A percentile compares a stretch with the other conserved stretches of the same genome.
These are phyloP conservation scores for Cossypha dichroa DNA, from an alignment of 2,797 vertebrate genomes.

Conservation along the genomic window DNA sequence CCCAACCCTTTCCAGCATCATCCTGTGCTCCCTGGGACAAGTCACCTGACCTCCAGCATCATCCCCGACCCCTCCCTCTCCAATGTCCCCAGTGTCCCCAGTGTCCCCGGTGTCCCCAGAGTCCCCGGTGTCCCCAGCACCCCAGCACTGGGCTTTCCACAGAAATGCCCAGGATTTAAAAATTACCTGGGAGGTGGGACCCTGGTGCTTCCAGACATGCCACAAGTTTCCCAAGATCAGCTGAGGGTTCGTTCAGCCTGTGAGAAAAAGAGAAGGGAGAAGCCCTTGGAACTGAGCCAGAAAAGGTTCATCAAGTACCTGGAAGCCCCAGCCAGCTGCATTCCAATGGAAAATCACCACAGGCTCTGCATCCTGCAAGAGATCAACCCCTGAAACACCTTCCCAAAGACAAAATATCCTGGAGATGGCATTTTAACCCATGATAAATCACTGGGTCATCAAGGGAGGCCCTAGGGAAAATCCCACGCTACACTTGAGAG, in stretches of 20 bases:
- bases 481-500: neutral
- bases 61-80: accelerated
- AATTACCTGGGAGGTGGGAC: neutral
- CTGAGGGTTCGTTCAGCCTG: neutral
- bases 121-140: neutral
- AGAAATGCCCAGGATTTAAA: neutral
- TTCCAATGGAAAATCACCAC: neutral
- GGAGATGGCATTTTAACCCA: neutral
- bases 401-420: neutral
- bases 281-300: neutral
- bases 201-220: accelerated
- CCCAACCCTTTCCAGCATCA: accelerated
- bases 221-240: neutral
- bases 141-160: neutral
- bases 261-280: neutral
- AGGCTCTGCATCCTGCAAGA: neutral
- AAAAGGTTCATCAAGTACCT: neutral
- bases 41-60: neutral
- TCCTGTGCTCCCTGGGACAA: accelerated
- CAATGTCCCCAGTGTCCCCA: neutral
- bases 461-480: neutral
- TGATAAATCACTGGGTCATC: neutral
- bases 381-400: neutral
- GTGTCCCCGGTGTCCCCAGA: neutral
- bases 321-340: neutral